phyloP scores from a whole-genome alignment of 1,140 invertebrate genomes.

The Drosophila lini region DNA sequence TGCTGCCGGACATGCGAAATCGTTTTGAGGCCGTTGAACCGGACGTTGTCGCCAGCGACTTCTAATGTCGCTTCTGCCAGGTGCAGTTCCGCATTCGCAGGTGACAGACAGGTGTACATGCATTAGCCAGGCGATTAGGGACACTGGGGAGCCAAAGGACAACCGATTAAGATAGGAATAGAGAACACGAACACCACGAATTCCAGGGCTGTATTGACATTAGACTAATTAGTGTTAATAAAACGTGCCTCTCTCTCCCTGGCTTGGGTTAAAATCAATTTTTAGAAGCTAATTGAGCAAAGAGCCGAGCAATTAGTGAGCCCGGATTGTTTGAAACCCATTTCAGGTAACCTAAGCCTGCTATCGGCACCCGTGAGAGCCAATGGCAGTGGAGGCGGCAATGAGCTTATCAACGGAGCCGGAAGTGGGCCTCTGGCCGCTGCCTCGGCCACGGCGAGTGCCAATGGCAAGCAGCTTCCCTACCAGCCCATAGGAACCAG shows the following conservation, averaged over 20 bases:
- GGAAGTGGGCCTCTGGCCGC: conserved; percentile 10
- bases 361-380: conserved; percentile 53
- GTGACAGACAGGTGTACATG: conserved; percentile 43
- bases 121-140: conserved; percentile 51
- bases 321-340: conserved; percentile 8
- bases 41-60: conserved; percentile 11
- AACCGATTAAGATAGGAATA: conserved; percentile 57
- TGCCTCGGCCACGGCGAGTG: conserved; percentile 31
- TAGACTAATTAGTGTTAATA: conserved; percentile 62
- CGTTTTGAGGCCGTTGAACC: conserved; percentile 59
- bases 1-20: conserved; percentile 55
- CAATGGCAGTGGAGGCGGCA: conserved; percentile 30
- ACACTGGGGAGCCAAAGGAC: conserved; percentile 13
- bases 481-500: conserved; percentile 50
- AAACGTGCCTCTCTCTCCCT: conserved; percentile 27
- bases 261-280: conserved; percentile 20
- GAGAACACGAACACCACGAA: conserved; percentile 14
- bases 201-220: conserved; percentile 23
- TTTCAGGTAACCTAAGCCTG: conserved; percentile 65
- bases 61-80: background rate
- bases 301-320: conserved; percentile 16
- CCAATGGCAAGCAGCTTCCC: conserved; percentile 61
- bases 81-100: conserved; percentile 35
- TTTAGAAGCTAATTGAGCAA: conserved; percentile 5
- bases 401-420: conserved; percentile 33